phyloP scores from a whole-genome alignment of 2,888 invertebrate genomes.

The Philaethria dido region DNA sequence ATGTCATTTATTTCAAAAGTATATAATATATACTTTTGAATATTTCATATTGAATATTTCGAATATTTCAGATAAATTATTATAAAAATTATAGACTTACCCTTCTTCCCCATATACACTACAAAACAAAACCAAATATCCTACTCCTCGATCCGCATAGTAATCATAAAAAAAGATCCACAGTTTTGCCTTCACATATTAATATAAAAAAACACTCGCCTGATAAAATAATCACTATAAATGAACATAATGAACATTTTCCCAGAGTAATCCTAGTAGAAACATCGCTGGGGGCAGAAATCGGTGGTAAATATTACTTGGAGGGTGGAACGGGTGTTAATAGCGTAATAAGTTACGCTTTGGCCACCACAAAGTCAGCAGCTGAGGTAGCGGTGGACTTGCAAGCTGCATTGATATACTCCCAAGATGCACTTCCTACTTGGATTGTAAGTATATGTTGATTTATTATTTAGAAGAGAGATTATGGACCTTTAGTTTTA shows the following conservation, averaged over 20 bases:
- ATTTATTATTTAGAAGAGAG: slow-evolving; percentile 4
- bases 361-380: slow-evolving; percentile 55
- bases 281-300: slow-evolving; percentile 54
- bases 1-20: too few relatives aligned
- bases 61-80: too few relatives aligned
- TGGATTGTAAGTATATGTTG: slow-evolving; percentile 61
- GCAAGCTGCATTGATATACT: slow-evolving; percentile 59
- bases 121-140: too few relatives aligned
- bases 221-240: slow-evolving; percentile 18
- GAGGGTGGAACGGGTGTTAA: slow-evolving; percentile 64
- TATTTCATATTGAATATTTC: too few relatives aligned
- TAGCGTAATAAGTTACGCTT: slow-evolving; percentile 63
- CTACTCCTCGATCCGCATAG: too few relatives aligned
- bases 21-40: too few relatives aligned
- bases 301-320: slow-evolving; percentile 62
- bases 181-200: too few relatives aligned
- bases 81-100: too few relatives aligned
- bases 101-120: too few relatives aligned
- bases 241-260: slow-evolving; percentile 12
- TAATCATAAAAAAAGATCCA: too few relatives aligned
- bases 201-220: too few relatives aligned
- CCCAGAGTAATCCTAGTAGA: slow-evolving; percentile 67
- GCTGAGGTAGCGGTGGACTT: slow-evolving; percentile 60
- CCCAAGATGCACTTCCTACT: slow-evolving; percentile 44
- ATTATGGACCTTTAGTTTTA: too few relatives aligned